Evolutionary conservation across 2,113 vertebrate species (phyloP), one percentile per base, ranked within the genome.

Genomic region (Passer montanus): DNA sequence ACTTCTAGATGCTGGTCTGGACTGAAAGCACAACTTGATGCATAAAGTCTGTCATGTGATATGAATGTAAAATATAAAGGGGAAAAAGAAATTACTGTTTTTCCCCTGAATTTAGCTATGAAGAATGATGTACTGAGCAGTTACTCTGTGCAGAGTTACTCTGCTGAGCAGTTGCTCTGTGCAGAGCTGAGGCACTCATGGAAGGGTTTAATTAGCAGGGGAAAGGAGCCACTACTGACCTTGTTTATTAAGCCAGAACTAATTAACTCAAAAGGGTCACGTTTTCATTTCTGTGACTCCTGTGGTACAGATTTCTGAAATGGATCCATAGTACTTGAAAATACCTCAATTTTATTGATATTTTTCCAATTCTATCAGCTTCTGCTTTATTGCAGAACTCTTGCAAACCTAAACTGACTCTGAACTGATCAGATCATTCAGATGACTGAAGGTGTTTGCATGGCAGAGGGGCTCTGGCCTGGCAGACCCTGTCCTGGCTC

Each of bases 1-100:
- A 44, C 8, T 22, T 83, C 60, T 28, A 1, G 19, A 9, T 23
- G 87, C 83, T 90, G 70, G 43, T 41, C 50, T 44, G 91, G 53
- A n/a, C 79, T 88, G 55, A 91, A 93, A 95, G 84, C 95, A 93
- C 85, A 85, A 82, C n/a, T 76, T 84, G 74, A 43, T 27, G 26
- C 74, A 55, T 49, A 47, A 89, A 30, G 78, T 89, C 94, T 97
- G 91, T 91, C 92, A 93, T 41, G 7, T 18, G 76, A 31, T 19
- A 77, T 53, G 82, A 97, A 94, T 94, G 92, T 89, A 60, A 69
- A 78, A 58, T 39, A 55, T 60, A 8, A 13, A 69, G 60, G 89
- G 73, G 23, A 9, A 41, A 9, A 24, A 15, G 22, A 9, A 23
- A 12, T 33, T 20, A 8, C n/a, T 21, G 23, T 39, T 84, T 72